A percentile compares a stretch with the other conserved stretches of the same genome.
Evolutionary conservation across 2,797 vertebrate genomes (phyloP).

Genomic region (Oryzias sinensis): DNA sequence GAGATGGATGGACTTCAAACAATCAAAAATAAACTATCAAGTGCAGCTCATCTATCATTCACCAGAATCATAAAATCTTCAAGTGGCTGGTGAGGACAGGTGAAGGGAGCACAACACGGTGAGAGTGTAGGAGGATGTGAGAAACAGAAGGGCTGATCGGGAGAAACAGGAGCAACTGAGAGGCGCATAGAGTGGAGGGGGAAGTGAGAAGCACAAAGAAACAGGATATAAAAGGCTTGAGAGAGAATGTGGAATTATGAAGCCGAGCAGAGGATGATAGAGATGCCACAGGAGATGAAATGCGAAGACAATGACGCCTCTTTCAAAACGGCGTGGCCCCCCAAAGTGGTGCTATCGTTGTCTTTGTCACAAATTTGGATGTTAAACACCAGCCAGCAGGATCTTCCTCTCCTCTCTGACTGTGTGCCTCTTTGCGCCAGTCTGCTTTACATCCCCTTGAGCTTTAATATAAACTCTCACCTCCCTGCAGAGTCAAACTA

Average conservation of each 20-base stretch:
- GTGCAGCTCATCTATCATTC: constrained; percentile 73
- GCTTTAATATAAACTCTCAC: not conserved
- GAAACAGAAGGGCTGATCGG: constrained; percentile 30
- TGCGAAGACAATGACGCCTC: constrained; percentile 5
- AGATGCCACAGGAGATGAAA: constrained; percentile 19
- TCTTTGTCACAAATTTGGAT: constrained; percentile 41
- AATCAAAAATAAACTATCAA: constrained; percentile 56
- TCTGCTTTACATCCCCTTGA: constrained; percentile 27
- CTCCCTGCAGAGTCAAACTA: too few relatives aligned
- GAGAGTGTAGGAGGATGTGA: constrained; percentile 59
- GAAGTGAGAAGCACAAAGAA: constrained; percentile 64
- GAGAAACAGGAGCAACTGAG: constrained; percentile 21
- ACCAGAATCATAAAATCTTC: constrained; percentile 72
- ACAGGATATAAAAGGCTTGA: constrained; percentile 21
- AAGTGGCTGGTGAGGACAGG: constrained; percentile 53
- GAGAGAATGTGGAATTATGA: constrained; percentile 28
- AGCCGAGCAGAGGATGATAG: constrained; percentile 12
- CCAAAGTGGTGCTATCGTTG: constrained; percentile 26
- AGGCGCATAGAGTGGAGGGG: constrained; percentile 52
- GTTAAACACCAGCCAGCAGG: constrained; percentile 26
- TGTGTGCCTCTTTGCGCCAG: constrained; percentile 29
- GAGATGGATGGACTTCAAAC: constrained; percentile 33
- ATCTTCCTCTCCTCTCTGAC: constrained; percentile 8
- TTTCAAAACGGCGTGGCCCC: constrained; percentile 10
- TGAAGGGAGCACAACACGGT: constrained; percentile 51